Conservation (phyloP, 2,797 vertebrate species). For the Dermochelys coriacea region DNA sequence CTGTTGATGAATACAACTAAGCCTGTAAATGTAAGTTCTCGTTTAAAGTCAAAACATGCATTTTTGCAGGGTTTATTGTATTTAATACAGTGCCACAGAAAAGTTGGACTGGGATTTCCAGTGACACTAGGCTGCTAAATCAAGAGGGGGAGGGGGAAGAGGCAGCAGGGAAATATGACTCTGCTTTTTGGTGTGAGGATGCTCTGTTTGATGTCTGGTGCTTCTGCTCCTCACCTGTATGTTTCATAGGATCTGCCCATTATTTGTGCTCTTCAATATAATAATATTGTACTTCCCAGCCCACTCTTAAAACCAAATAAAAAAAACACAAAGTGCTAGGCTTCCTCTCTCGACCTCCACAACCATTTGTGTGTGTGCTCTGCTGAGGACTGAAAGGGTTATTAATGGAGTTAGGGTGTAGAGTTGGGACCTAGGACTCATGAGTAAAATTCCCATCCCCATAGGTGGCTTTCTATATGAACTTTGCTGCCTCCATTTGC, state of each 20-base stretch:
- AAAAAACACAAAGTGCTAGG: not conserved
- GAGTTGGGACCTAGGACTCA: not conserved
- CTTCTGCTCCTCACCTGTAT: not conserved
- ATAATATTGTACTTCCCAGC: not conserved
- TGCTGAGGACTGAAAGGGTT: not conserved
- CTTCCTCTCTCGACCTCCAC: not conserved
- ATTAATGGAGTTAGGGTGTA: not conserved
- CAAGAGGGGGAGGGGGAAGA: not conserved
- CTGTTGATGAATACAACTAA: constrained; percentile 12
- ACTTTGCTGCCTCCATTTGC: not conserved
- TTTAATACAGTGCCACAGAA: not conserved
- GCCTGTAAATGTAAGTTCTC: constrained; percentile 20
- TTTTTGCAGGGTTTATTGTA: not conserved
- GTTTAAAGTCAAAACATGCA: constrained; percentile 14
- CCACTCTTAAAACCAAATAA: not conserved
- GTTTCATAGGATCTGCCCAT: not conserved
- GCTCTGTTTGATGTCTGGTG: not conserved
- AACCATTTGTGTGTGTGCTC: not conserved
- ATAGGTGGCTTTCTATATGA: not conserved
- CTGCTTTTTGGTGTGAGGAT: not conserved
- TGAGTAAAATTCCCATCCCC: not conserved
- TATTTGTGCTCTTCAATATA: not conserved
- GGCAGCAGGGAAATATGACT: not conserved
- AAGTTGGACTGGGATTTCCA: constrained; percentile 38
- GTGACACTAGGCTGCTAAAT: not conserved